Conservation (phyloP, 2,113 vertebrate species). For the Pithys albifrons region DNA sequence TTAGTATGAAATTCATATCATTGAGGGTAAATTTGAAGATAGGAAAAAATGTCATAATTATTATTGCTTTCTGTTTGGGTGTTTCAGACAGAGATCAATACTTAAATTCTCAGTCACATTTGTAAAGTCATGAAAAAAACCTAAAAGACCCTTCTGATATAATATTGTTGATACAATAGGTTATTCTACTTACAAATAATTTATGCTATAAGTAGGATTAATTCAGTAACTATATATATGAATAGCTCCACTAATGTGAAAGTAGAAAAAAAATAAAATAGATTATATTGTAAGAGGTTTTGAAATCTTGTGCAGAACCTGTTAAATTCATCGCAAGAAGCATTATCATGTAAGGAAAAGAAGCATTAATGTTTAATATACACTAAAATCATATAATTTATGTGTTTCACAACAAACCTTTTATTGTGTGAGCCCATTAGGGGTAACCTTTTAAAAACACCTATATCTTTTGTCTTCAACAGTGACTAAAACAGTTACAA, state of each 20-base stretch:
- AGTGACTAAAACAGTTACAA: not conserved
- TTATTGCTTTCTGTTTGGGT: not conserved
- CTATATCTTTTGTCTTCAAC: not conserved
- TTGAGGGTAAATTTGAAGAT: not conserved
- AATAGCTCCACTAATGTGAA: not conserved
- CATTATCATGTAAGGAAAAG: not conserved
- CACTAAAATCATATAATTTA: not conserved
- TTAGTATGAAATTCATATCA: not conserved
- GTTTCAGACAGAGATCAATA: not conserved
- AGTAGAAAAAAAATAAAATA: not conserved
- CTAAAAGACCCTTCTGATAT: accelerated
- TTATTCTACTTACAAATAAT: not conserved
- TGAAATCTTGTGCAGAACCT: not conserved
- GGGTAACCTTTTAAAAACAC: not conserved
- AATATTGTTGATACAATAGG: not conserved
- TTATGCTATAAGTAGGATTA: not conserved
- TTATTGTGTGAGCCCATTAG: not conserved
- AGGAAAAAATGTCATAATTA: not conserved
- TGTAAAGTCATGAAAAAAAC: not conserved
- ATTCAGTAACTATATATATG: not conserved
- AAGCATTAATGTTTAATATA: not conserved
- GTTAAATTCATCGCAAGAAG: not conserved
- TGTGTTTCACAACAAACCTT: not conserved
- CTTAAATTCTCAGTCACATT: not conserved
- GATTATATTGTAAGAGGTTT: not conserved